phyloP scores from a whole-genome alignment of 2,113 vertebrate species.

The Electrona antarctica region DNA sequence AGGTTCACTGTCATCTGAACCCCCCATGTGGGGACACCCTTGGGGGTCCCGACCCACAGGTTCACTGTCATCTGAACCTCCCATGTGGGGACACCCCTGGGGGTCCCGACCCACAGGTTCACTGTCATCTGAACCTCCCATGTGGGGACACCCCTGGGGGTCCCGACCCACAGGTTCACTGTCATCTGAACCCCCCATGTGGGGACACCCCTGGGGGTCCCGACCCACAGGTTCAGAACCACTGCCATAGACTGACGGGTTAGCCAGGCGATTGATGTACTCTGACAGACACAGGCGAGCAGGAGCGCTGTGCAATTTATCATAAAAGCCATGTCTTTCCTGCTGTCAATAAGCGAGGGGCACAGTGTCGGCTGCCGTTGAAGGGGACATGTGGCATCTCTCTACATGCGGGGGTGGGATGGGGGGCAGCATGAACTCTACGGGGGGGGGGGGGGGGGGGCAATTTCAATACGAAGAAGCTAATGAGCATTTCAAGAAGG shows the following conservation, averaged over 20 bases:
- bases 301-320: slow-evolving; percentile 71
- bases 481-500: no score
- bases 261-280: slow-evolving; percentile 71
- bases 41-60: not conserved
- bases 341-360: slow-evolving; percentile 66
- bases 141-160: no score
- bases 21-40: no score
- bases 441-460: not conserved
- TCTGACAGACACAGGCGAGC: slow-evolving; percentile 69
- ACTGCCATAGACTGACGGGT: slow-evolving; percentile 71
- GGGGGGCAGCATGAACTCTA: not conserved
- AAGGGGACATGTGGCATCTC: slow-evolving; percentile 51
- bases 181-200: no score
- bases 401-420: slow-evolving; percentile 20
- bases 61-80: not conserved
- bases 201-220: no score
- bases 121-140: not conserved
- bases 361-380: slow-evolving; percentile 34
- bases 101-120: slow-evolving; percentile 1
- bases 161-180: not conserved
- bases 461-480: not conserved
- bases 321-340: slow-evolving; percentile 65
- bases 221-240: slow-evolving; percentile 23
- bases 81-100: no score
- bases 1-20: slow-evolving; percentile 13